Conservation (phyloP, 1,140 invertebrate genomes). For the Drosophila hydei region DNA sequence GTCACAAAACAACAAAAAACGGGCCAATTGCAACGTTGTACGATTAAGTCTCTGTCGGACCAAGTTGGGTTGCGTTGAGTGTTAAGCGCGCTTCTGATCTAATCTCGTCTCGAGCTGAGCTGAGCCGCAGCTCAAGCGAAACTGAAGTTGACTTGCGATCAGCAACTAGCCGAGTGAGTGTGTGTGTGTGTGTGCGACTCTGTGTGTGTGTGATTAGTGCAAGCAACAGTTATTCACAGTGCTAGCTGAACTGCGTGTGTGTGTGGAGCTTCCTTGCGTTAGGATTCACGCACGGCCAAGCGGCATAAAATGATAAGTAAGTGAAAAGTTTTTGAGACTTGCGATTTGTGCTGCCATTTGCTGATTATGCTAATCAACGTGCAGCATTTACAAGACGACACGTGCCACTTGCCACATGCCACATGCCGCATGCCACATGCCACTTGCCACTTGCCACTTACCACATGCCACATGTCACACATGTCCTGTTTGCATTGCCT, state of each 20-base stretch:
- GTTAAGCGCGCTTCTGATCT: not conserved
- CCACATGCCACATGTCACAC: constrained; percentile 4
- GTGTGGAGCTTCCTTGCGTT: constrained; percentile 55
- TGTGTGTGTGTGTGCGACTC: constrained; percentile 3
- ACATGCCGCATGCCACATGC: not conserved
- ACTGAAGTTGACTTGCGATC: not conserved
- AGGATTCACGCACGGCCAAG: constrained; percentile 73
- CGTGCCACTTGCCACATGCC: constrained; percentile 3
- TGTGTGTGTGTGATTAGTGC: not conserved
- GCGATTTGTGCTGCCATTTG: constrained; percentile 23
- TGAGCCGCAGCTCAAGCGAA: not conserved
- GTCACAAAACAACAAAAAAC: not conserved
- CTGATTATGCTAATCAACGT: constrained; percentile 61
- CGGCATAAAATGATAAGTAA: constrained; percentile 82
- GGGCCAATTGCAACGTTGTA: constrained; percentile 22
- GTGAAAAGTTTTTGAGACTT: constrained; percentile 31
- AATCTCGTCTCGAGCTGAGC: not conserved
- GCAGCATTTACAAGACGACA: constrained; percentile 37
- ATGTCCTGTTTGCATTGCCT: not conserved
- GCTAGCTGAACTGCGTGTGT: not conserved
- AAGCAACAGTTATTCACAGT: constrained; percentile 10
- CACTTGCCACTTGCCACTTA: not conserved
- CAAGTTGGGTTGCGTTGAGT: constrained; percentile 22
- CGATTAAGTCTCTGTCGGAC: constrained; percentile 7
- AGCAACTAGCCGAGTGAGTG: not conserved